Base-by-base conservation (phyloP, 2,113 vertebrate genomes). In the Myocastor coypus region DNA sequence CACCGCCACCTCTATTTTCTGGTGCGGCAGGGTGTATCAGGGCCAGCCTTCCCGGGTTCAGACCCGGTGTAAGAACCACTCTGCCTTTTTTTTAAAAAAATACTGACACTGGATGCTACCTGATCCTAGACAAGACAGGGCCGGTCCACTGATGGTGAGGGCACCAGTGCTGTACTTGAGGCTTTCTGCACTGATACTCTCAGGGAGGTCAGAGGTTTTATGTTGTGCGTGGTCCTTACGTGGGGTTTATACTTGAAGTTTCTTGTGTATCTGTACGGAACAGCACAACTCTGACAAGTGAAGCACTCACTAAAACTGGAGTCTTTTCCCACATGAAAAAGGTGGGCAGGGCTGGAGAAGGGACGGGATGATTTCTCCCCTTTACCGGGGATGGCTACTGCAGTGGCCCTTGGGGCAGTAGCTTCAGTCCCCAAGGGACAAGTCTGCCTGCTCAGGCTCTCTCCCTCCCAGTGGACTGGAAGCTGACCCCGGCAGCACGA, bases 221-320 rank as follows among this genome's bases (percentile, higher is more conserved):
- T 75, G 46, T 13, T 64, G 12, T 82, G 30, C 59, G 4, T 80
- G 42, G 40, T 93, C 77, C 63, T 93, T 64, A 66, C 1, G 14
- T 91, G 69, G 83, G 75, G 73, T 93, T 96, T 92, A 96, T 96
- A 98, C 97, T 97, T 97, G 97, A 96, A 97, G 71, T 96, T 94
- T 96, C 95, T 92, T 78, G 57, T 92, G 66, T 6, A 93, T 97
- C 89, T 83, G 16, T 89, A 96, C 0, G 75, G 77, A 42, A 93
- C 20, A 96, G 89, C 71, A 93, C 73, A 46, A 50, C 26, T 50
- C 75, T 50, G 40, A 78, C 42, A 32, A 78, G 42, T 78, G 88
- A 87, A 75, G 73, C 91, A 81, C 75, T 94, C 83, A 83, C 42
- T 91, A 80, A 77, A 96, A 94, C 87, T 85, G 80, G 84, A 84